Base-by-base conservation (phyloP, 2,888 invertebrate species). In the Caradrina clavipalpis region DNA sequence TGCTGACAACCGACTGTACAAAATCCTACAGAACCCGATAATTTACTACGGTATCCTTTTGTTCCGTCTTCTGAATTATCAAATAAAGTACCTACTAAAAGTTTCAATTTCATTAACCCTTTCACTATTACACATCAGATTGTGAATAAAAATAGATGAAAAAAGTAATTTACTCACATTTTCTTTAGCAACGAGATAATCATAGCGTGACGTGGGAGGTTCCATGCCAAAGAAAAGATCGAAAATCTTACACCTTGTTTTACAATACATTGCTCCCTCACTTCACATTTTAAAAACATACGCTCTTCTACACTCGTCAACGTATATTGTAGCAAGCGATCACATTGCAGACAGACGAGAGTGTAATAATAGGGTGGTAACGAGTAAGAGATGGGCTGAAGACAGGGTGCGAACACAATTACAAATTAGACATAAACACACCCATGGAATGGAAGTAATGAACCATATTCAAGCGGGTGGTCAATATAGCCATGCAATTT, bases 401-500 rank as follows among this genome's bases (percentile, higher is more conserved):
- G 86, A 92, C 85, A 91, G 94, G 94, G 93, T 88, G 94, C 87
- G 91, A 89, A 84, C 84, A 79, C 86, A 86, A 94, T 94, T 92
- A 93, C 92, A 91, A 92, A 92, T 93, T 91, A 82, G 75, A 86
- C 88, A 92, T 92, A 89, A 90, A 91, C 94, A 92, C 94, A 89
- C 95, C 95, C 93, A 89, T 87, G 76, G 72, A 83, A 89, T 88
- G 86, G 83, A 86, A 85, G 86, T 95, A 94, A 95, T 93, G 94
- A 95, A 87, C 86, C 83, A 84, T 89, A 94, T 94, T 94, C 95
- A 95, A 70, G 93, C 95, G 93, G 95, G 95, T 89, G 93, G 94
- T 89, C 89, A 91, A 92, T 92, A 84, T 76, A 78, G 69, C 82
- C 85, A 84, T 89, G 88, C 89, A 93, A 94, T 94, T 95, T 93